Evolutionary conservation across 2,113 vertebrate species (phyloP), one percentile per base, ranked within the genome.

Genomic region (Sciurus niger): DNA sequence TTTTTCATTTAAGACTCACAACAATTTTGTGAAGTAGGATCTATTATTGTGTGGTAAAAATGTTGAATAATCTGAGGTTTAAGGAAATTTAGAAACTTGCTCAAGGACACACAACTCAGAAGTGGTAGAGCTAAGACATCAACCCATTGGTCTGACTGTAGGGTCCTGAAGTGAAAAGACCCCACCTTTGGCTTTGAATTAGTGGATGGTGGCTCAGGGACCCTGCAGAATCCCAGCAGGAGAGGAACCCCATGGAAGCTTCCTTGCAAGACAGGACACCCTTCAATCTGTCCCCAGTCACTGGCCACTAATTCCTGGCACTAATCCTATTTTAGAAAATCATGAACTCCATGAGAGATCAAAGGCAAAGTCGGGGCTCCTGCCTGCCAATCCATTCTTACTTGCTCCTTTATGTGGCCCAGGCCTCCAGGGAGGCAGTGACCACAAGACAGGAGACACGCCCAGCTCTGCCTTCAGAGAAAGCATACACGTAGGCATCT

Each of bases 281-380:
- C 7, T 58, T 67, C 13, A 7, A 18, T 43, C 79, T 80, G 53
- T 13, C 10, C 24, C 25, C 6, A 93, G 84, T 6, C 13, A 30
- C 46, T 34, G 82, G 77, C 40, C 87, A 79, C 79, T 63, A 92
- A 79, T 14, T 53, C 51, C 30, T 40, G n/a, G 24, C 0, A 55
- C 12, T 48, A 72, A 96, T 84, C 8, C 65, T 55, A 10, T 46
- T 92, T 53, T 95, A 63, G 46, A 68, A 93, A 83, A 96, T 4
- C 77, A 68, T 6, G 13, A 96, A 78, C 86, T 85, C 55, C 16
- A 37, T 1, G 34, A 73, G 34, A 89, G 55, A 85, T 87, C 48
- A 96, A 96, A 96, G 51, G 48, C 48, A 28, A 93, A 92, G 18
- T 85, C 24, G 8, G 1, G 58, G 12, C 22, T 58, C 28, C 80